Base-by-base conservation (phyloP, 1,140 invertebrate species). In the Aphelinus atriplicis region DNA sequence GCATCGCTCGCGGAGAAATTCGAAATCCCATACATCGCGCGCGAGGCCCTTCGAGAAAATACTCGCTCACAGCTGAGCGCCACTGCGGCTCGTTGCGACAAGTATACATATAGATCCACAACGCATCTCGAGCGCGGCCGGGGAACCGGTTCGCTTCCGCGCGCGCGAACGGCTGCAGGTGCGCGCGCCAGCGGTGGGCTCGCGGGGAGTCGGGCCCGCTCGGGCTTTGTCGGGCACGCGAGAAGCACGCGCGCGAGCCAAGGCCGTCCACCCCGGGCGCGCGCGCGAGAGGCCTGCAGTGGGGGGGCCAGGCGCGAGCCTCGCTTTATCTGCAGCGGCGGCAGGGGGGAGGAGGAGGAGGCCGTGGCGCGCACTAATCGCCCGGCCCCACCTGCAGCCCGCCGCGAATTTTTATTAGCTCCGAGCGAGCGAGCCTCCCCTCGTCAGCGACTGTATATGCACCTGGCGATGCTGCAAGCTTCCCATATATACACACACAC, bases 151-250 rank as follows among this genome's bases (percentile, higher is more conserved):
- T 26, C 26, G 26, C 26, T 26, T 26, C 26, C 26, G 26, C 26
- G 26, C 26, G 26, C 26, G 26, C 26, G 26, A 26, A 0, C 26
- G 26, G 26, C 26, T 26, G 26, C 26, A 26, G 26, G 55, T 69
- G 78, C 76, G 77, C 75, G 78, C 56, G 65, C 68, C 42, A 56
- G 56, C 56, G 56, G 71, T 73, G 57, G 42, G 71, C 79, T 87
- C 86, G 85, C 71, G 45, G 55, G 46, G 43, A n/a, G 74, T 81
- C 87, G 86, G 64, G 45, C 10, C 26, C 2, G 46, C 47, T 87
- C 86, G 86, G 81, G 7, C 26, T 47, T n/a, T 10, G 75, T 87
- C 87, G 87, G 87, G 87, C 87, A 88, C 87, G 87, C 87, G 87
- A 87, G 85, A 86, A 84, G 85, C 87, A 88, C 87, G 87, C 87